Conservation (phyloP, 2,888 invertebrate genomes). For the Habrosyne pyritoides region DNA sequence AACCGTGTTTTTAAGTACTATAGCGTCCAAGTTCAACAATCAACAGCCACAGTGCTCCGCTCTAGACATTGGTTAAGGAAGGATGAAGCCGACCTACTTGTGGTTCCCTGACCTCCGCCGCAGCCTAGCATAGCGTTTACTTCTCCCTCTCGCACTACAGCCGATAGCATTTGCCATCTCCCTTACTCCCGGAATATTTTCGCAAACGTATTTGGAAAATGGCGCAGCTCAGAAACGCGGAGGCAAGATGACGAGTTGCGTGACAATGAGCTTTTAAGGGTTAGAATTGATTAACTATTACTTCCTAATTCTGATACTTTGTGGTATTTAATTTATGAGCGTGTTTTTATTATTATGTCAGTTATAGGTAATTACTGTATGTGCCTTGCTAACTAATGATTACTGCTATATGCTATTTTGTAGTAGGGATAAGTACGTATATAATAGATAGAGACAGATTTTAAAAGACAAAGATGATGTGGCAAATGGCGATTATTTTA, state of each 20-base stretch:
- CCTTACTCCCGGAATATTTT: slow-evolving; percentile 80
- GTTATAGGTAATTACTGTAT: not conserved
- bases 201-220: slow-evolving; percentile 76
- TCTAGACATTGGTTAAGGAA: slow-evolving; percentile 69
- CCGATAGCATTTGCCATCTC: slow-evolving; percentile 43
- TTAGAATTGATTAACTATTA: slow-evolving; percentile 18
- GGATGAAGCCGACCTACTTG: slow-evolving; percentile 82
- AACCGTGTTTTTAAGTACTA: slow-evolving; percentile 72
- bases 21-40: slow-evolving; percentile 76
- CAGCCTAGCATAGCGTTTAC: slow-evolving; percentile 65
- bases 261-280: slow-evolving; percentile 61
- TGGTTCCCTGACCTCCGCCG: slow-evolving; percentile 81
- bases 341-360: not conserved
- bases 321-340: not conserved
- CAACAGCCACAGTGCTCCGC: slow-evolving; percentile 44
- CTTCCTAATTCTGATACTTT: not conserved
- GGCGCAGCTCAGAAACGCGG: slow-evolving; percentile 57
- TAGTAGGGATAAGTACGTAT: too few species aligned
- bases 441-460: too few species aligned
- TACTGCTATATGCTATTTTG: too few species aligned
- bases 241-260: slow-evolving; percentile 56
- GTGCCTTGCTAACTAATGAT: too few species aligned
- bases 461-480: too few species aligned
- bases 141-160: slow-evolving; percentile 49
- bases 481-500: too few species aligned